Conservation (phyloP, 2,888 invertebrate species). For the Aspidapion aeneum region DNA sequence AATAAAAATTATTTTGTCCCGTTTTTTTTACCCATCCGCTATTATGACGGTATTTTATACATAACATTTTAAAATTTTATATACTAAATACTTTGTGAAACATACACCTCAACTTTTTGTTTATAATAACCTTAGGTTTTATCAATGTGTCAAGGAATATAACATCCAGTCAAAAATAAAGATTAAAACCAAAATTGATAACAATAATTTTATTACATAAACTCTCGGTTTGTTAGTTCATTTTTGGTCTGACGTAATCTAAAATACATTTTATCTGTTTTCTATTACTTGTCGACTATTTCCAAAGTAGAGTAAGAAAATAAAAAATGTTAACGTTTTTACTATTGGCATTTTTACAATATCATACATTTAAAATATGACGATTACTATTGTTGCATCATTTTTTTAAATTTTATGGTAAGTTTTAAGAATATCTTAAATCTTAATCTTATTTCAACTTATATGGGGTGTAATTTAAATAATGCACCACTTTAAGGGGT, state of each 20-base stretch:
- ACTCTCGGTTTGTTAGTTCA: neutral
- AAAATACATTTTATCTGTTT: neutral
- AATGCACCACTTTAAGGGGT: too few relatives aligned
- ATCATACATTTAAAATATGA: neutral
- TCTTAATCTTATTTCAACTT: too few relatives aligned
- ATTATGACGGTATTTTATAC: too few relatives aligned
- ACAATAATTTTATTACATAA: neutral
- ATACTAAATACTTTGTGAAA: neutral
- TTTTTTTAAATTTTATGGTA: too few relatives aligned
- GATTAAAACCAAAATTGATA: neutral
- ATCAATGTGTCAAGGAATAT: neutral
- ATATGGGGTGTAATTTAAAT: too few relatives aligned
- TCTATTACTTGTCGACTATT: neutral
- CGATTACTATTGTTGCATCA: too few relatives aligned
- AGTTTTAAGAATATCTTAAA: too few relatives aligned
- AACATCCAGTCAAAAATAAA: neutral
- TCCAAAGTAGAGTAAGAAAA: too few relatives aligned
- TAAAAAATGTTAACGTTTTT: neutral
- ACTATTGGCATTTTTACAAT: neutral
- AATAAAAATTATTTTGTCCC: too few relatives aligned
- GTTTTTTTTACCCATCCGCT: too few relatives aligned
- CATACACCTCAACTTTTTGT: neutral
- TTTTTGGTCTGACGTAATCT: neutral
- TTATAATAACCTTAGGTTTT: neutral
- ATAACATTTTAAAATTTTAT: neutral